Base-by-base conservation (phyloP, 2,888 invertebrate genomes). In the Acleris emargana region DNA sequence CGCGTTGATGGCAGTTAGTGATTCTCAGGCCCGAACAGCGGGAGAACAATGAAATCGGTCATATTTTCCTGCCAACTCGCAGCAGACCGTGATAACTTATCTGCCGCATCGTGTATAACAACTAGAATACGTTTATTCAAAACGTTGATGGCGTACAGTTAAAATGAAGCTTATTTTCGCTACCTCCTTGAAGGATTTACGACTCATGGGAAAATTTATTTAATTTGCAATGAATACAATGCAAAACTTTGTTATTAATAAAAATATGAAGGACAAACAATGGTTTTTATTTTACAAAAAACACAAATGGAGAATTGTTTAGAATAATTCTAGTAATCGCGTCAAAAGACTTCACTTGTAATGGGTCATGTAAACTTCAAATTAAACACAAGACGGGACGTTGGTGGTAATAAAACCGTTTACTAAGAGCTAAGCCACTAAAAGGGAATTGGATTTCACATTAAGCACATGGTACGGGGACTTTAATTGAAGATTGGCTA, bases 11-110 rank as follows among this genome's bases (percentile, higher is more conserved):
- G 88, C 87, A 84, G 82, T 87, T 85, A 89, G 91, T 91, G 91
- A 91, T 91, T 91, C 91, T 88, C 87, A 87, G 86, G 84, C 84
- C 81, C 84, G 81, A 87, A 85, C 83, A 85, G 83, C 86, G 76
- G 78, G 80, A 86, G 87, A 91, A 92, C 91, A 92, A 92, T 92
- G 91, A 89, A 89, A 91, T 89, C 91, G 87, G 89, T 90, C 90
- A 91, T 89, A 91, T 89, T 90, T 89, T 87, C 88, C 89, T 86
- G 87, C 86, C 87, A 86, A 80, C 82, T 81, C 75, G 85, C 91
- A 90, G 78, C 90, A 79, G 84, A 91, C 87, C 90, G 89, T 90
- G 86, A 82, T 79, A 77, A 75, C 82, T 89, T 91, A 91, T 91
- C 91, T 80, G 70, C 75, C 71, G 73, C 85, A 91, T 91, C 91